phyloP scores from a whole-genome alignment of 2,113 vertebrate genomes.

The Cyprinus carpio region DNA sequence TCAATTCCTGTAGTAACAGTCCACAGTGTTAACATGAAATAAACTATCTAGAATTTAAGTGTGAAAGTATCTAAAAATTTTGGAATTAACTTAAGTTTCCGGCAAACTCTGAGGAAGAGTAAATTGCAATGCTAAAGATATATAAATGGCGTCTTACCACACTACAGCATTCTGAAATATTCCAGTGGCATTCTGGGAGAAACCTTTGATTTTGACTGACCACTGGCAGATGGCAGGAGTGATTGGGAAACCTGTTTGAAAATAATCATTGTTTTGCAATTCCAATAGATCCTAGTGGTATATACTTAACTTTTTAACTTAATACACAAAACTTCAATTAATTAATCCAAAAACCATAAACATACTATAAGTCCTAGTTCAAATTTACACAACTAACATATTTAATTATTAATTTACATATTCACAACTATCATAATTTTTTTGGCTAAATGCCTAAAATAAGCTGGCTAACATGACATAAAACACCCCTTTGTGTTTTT shows the following conservation, averaged over 20 bases:
- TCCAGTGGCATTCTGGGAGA: not conserved
- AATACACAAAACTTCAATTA: too few species aligned
- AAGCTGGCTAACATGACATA: too few species aligned
- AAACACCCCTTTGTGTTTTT: too few species aligned
- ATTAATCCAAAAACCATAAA: too few species aligned
- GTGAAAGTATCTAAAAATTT: not conserved
- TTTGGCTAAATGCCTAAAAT: too few species aligned
- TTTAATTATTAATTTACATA: too few species aligned
- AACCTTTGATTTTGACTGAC: not conserved
- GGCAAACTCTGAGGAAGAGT: not conserved
- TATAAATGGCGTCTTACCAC: not conserved
- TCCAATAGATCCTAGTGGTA: not conserved
- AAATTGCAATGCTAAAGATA: not conserved
- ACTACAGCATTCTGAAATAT: not conserved
- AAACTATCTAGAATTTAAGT: not conserved
- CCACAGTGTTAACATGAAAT: not conserved
- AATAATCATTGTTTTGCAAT: not conserved
- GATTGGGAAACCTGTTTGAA: not conserved
- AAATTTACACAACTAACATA: too few species aligned
- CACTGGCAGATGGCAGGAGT: not conserved
- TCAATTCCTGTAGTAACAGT: not conserved
- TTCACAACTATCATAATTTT: too few species aligned
- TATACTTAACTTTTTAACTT: not conserved
- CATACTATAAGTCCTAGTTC: too few species aligned
- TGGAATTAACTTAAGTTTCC: too few species aligned